Evolutionary conservation across 2,113 vertebrate species (phyloP).

Genomic region (Vanacampus margaritifer): DNA sequence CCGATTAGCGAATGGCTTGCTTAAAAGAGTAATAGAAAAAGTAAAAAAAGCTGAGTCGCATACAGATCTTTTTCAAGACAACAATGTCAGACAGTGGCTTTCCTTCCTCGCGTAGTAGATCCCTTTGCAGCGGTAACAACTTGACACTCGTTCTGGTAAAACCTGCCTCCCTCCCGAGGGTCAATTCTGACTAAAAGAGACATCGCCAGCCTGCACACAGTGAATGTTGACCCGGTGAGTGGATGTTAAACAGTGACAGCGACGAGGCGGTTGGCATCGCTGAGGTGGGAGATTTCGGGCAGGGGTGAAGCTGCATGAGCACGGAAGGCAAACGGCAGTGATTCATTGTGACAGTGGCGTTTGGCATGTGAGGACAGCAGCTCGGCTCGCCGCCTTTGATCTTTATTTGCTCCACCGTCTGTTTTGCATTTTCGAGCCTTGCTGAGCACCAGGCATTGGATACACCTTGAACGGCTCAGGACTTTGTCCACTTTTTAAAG

Average conservation of each 20-base stretch:
- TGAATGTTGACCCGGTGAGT: conserved; percentile 20
- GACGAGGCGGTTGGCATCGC: conserved; percentile 26
- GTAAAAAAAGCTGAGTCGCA: no score
- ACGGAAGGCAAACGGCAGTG: conserved; percentile 57
- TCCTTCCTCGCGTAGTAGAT: no score
- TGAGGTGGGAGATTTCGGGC: conserved; percentile 29
- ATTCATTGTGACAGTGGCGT: conserved; percentile 74
- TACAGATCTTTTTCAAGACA: no score
- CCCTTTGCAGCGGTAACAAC: neutral
- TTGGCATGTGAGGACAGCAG: conserved; percentile 72
- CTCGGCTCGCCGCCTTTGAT: conserved; percentile 71
- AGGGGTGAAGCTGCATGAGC: conserved; percentile 27
- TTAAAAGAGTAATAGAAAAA: no score
- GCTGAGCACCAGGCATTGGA: conserved; percentile 72
- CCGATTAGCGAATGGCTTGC: no score
- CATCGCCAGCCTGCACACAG: neutral
- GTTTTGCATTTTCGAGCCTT: conserved; percentile 76
- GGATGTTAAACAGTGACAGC: conserved; percentile 15
- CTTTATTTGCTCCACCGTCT: conserved; percentile 73
- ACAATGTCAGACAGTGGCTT: no score
- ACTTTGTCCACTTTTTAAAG: conserved; percentile 64
- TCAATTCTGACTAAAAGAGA: conserved; percentile 24
- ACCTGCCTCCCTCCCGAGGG: conserved; percentile 4
- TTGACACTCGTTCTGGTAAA: neutral
- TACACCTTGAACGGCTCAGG: conserved; percentile 69